Conservation (phyloP, 2,797 vertebrate genomes). For the Poliocrania exsul region DNA sequence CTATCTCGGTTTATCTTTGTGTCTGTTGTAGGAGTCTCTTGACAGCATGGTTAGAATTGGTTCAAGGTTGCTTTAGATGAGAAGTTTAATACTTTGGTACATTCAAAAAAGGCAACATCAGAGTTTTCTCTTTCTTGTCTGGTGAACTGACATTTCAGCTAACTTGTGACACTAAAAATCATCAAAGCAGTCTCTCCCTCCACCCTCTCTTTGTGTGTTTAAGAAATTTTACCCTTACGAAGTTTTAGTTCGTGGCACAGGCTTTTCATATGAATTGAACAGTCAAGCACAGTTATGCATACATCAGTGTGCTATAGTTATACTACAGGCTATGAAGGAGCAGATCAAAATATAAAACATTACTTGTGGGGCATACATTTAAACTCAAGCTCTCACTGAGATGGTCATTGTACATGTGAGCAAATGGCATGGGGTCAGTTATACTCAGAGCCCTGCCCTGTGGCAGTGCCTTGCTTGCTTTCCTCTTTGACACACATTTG, state of each 20-base stretch:
- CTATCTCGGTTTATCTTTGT: not conserved
- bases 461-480: not conserved
- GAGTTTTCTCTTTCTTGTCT: not conserved
- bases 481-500: not conserved
- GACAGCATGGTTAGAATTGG: not conserved
- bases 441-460: not conserved
- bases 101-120: not conserved
- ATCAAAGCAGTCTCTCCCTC: not conserved
- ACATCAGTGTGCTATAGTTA: not conserved
- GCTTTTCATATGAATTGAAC: not conserved
- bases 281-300: not conserved
- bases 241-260: not conserved
- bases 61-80: not conserved
- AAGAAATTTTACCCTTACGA: not conserved
- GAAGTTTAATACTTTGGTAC: not conserved
- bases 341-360: not conserved
- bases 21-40: not conserved
- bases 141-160: not conserved
- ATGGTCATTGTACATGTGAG: accelerated
- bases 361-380: not conserved
- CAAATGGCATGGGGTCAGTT: not conserved
- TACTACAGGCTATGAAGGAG: too few species aligned
- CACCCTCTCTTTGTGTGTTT: not conserved
- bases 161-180: not conserved
- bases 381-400: not conserved